Evolutionary conservation across 2,888 invertebrate species (phyloP).

Genomic region (Alloplasta piceator): DNA sequence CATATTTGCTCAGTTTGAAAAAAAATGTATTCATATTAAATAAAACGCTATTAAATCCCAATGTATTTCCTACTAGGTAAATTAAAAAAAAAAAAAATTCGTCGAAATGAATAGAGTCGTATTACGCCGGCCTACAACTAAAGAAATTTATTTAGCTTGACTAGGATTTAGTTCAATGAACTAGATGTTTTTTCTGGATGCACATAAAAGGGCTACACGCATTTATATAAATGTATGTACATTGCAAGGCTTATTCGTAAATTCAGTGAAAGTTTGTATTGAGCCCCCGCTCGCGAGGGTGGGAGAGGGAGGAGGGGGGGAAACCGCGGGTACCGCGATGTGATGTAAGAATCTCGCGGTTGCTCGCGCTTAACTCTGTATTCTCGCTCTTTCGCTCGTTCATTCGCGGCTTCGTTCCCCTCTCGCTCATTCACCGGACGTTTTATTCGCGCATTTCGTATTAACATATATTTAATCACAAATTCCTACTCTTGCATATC

Average conservation of each 20-base stretch:
- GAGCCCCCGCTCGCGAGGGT: too few species aligned
- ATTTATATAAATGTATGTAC: neutral
- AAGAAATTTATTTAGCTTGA: too few species aligned
- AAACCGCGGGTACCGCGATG: conserved; percentile 43
- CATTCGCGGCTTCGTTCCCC: conserved; percentile 22
- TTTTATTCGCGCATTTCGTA: conserved; percentile 37
- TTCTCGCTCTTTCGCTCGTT: conserved; percentile 43
- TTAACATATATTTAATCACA: conserved; percentile 53
- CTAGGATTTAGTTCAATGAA: too few species aligned
- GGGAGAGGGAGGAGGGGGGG: neutral
- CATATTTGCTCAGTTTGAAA: too few species aligned
- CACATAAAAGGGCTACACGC: too few species aligned
- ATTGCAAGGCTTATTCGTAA: conserved; percentile 53
- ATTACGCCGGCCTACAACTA: too few species aligned
- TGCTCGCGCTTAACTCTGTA: conserved; percentile 36
- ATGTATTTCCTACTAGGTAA: too few species aligned
- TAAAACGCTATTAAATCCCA: too few species aligned
- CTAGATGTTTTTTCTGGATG: too few species aligned
- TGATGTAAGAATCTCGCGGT: conserved; percentile 70
- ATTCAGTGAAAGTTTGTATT: conserved; percentile 79
- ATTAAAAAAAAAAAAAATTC: too few species aligned
- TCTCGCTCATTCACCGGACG: conserved; percentile 9
- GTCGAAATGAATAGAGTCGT: too few species aligned
- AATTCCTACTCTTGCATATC: conserved; percentile 78
- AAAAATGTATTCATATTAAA: too few species aligned